Base-by-base conservation (phyloP, 2,113 vertebrate species). In the Anolis carolinensis region DNA sequence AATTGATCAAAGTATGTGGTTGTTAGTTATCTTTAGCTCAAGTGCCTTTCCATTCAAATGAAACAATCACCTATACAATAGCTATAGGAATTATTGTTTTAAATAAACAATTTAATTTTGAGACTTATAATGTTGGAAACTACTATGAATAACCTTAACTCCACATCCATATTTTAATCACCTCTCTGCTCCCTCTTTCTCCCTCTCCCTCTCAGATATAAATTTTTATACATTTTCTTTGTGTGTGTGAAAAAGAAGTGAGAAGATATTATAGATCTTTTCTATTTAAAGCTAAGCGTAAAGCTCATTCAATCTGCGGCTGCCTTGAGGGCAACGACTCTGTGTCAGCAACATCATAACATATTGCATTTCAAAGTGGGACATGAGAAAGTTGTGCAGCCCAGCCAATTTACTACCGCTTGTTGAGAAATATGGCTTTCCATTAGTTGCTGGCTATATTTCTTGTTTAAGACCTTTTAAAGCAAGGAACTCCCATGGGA, bases 391-490 rank as follows among this genome's bases (percentile, higher is more conserved):
- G 79, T 80, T 0, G 0, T 21, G 4, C 7, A 8, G 2, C 3
- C n/a, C 8, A 10, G 1, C 65, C 2, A 83, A 48, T 79, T 44
- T 13, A 8, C 52, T 0, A 8, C 32, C 7, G 16, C 87, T 84
- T 86, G 70, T 83, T 30, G 0, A 18, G 86, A 75, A 4, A 1
- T 39, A 0, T 30, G 3, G 74, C 84, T 72, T 23, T 77, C 80
- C 9, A 0, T 63, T 63, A 7, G 55, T 90, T 90, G 44, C 84
- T 79, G 7, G 50, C 20, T 0, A 7, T 0, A 3, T 62, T 23
- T 90, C 82, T 88, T 68, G 72, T 77, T 6, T 39, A 87, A 81
- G 67, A 36, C 18, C 10, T 34, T 55, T 73, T 34, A 71, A 87
- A 74, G 50, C 10, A 9, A 63, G 74, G 82, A 55, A 25, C 20